Evolutionary conservation across 2,113 vertebrate genomes (phyloP).

Genomic region (Myocastor coypus): DNA sequence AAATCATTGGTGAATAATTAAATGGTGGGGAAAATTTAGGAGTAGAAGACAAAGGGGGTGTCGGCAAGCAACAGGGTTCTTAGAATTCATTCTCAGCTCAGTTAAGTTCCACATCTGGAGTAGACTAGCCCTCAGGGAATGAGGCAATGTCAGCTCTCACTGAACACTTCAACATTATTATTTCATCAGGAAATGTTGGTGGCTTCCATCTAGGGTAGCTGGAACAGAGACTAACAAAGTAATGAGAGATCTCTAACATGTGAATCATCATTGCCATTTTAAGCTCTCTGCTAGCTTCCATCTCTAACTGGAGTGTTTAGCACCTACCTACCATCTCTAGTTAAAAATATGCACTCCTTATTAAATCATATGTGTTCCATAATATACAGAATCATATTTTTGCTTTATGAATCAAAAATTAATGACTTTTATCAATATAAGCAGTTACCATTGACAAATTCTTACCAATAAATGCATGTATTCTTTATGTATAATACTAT

Average conservation of each 20-base stretch:
- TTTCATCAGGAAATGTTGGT: not conserved
- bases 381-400: not conserved
- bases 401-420: too few relatives aligned
- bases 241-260: not conserved
- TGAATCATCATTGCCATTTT: not conserved
- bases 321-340: not conserved
- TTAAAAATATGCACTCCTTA: not conserved
- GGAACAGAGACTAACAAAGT: not conserved
- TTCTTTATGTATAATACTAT: not conserved
- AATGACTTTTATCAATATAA: not conserved
- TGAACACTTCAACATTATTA: not conserved
- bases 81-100: not conserved
- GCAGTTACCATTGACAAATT: not conserved
- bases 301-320: not conserved
- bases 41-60: not conserved
- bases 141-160: not conserved
- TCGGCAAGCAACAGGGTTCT: not conserved
- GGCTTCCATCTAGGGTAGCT: not conserved
- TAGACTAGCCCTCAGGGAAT: not conserved
- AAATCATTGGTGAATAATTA: not conserved
- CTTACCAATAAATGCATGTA: not conserved
- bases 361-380: not conserved
- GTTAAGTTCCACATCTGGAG: not conserved
- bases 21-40: not conserved
- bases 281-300: not conserved